Percentiles rank a stretch among this genome's conserved stretches.
phyloP scores from a whole-genome alignment of 2,888 invertebrate genomes.

The Cosmopolites sordidus region DNA sequence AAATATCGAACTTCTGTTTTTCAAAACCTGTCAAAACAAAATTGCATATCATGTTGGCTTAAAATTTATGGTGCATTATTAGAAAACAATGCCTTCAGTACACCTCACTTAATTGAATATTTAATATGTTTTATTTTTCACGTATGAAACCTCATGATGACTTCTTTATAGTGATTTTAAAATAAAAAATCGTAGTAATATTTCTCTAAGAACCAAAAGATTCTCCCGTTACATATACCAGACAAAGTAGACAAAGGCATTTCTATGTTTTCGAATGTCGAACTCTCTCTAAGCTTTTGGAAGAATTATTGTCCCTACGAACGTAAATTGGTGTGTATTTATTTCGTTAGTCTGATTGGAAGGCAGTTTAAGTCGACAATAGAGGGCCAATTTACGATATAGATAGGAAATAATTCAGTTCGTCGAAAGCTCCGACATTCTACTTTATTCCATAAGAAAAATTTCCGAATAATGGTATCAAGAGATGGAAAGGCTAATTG shows the following conservation, averaged over 20 bases:
- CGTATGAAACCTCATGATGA: no score
- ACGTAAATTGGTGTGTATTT: constrained; percentile 24
- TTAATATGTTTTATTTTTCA: no score
- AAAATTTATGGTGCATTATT: no score
- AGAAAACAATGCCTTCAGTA: no score
- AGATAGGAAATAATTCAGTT: constrained; percentile 25
- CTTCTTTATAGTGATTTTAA: no score
- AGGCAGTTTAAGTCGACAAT: constrained; percentile 26
- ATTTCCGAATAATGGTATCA: not conserved
- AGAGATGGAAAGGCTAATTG: not conserved
- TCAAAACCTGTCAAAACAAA: no score
- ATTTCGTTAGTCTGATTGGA: constrained; percentile 26
- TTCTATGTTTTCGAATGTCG: constrained; percentile 8
- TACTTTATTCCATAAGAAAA: not conserved
- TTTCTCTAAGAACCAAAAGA: constrained; percentile 2
- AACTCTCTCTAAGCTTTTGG: constrained; percentile 10
- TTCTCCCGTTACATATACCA: constrained; percentile 4
- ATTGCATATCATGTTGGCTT: no score
- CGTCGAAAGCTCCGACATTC: constrained; percentile 14
- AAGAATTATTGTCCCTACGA: constrained; percentile 18
- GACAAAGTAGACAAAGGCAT: constrained; percentile 10
- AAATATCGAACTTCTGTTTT: no score
- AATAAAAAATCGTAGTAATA: not conserved
- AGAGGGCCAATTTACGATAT: constrained; percentile 24
- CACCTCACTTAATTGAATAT: no score